These are phyloP conservation scores for Metaphire vulgaris DNA, from an alignment of 1,140 invertebrate genomes.

Conservation along the genomic window DNA sequence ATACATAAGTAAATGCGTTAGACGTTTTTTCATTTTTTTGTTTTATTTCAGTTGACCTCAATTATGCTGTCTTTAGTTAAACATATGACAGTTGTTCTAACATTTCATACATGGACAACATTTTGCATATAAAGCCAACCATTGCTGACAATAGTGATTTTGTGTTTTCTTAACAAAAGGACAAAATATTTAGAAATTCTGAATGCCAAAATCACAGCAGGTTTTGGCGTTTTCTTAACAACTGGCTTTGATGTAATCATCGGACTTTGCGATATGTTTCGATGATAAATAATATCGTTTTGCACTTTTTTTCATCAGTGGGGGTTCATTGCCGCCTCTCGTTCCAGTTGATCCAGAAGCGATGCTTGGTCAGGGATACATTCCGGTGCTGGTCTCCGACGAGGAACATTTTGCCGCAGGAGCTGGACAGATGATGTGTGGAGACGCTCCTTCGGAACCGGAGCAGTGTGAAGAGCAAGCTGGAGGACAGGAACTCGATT, in stretches of 20 bases:
- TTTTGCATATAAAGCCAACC: too few relatives aligned
- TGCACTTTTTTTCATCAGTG: background rate
- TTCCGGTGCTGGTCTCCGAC: background rate
- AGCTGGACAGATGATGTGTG: background rate
- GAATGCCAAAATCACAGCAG: too few relatives aligned
- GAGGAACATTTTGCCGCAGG: background rate
- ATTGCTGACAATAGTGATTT: background rate
- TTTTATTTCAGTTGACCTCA: too few relatives aligned
- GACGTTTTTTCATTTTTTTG: too few relatives aligned
- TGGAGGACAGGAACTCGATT: background rate
- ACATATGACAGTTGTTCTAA: too few relatives aligned
- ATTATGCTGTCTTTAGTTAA: too few relatives aligned
- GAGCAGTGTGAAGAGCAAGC: background rate
- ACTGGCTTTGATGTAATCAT: background rate
- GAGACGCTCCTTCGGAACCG: background rate
- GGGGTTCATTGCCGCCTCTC: background rate
- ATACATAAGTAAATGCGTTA: too few relatives aligned
- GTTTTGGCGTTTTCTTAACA: background rate
- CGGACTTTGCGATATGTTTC: too few relatives aligned
- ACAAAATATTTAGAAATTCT: too few relatives aligned
- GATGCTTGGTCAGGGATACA: background rate
- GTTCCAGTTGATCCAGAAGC: background rate
- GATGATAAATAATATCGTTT: background rate
- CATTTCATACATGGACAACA: too few relatives aligned
- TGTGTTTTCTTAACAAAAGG: background rate